phyloP scores from a whole-genome alignment of 2,797 vertebrate genomes.

The Rhinophrynus dorsalis region DNA sequence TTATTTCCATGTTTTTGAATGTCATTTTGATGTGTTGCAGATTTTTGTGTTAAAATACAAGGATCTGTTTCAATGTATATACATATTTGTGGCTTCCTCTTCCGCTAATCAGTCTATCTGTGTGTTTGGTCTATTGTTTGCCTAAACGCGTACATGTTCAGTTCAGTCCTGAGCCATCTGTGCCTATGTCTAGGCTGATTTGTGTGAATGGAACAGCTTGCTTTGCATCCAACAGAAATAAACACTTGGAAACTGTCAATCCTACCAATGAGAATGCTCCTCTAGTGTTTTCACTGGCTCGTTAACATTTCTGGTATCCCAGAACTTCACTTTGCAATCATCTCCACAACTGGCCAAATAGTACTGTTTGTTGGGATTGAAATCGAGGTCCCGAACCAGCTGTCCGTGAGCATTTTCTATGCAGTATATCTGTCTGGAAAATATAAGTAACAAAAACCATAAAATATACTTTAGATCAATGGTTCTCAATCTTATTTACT shows the following conservation, averaged over 20 bases:
- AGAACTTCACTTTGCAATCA: constrained; percentile 98
- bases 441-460: too few relatives aligned
- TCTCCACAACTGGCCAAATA: constrained; percentile 96
- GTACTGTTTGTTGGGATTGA: constrained; percentile 98
- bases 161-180: constrained; percentile 29
- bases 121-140: constrained; percentile 33
- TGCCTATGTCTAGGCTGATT: constrained; percentile 17
- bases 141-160: constrained; percentile 32
- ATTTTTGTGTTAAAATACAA: too few relatives aligned
- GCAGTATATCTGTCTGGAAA: constrained; percentile 91
- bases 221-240: constrained; percentile 38
- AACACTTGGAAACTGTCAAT: constrained; percentile 25
- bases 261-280: constrained; percentile 95
- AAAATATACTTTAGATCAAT: too few relatives aligned
- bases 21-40: too few relatives aligned
- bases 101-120: constrained; percentile 4
- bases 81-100: too few relatives aligned
- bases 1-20: too few relatives aligned
- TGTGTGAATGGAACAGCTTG: constrained; percentile 33
- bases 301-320: constrained; percentile 87
- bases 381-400: constrained; percentile 96
- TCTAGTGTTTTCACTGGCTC: constrained; percentile 91
- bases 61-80: too few relatives aligned
- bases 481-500: too few relatives aligned
- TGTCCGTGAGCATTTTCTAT: constrained; percentile 96